Evolutionary conservation across 2,797 vertebrate species (phyloP), one percentile per base, ranked within the genome.

Genomic region (Sebastes baramenuke): DNA sequence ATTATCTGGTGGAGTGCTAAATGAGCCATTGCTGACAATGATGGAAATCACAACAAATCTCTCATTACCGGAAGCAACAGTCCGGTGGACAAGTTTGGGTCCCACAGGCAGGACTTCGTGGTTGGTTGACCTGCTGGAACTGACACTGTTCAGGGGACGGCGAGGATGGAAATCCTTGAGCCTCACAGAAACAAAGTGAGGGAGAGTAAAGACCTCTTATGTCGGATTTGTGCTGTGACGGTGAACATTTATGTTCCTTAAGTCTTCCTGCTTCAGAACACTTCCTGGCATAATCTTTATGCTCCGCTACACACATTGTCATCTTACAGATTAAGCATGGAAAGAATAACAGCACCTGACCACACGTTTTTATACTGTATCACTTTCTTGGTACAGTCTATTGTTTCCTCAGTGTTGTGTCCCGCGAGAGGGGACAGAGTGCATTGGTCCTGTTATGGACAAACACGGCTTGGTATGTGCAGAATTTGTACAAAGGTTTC

Each of bases 1-100:
- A 68, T 87, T 89, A 84, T 87, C 75, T 82, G 73, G 65, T 8
- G 20, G 4, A 49, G 60, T 52, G 69, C 60, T 76, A 79, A 87
- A 90, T 84, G 82, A 86, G 69, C 80, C 87, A 60, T 77, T 42
- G 77, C 65, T 78, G 87, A 90, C 78, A 83, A 87, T 87, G 76
- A 90, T 85, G 85, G 42, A 77, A 91, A 89, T 89, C 86, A 66
- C 68, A 86, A 82, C 81, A 88, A 88, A 86, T 86, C 82, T 90
- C 75, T 91, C 77, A 75, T 92, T 90, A 86, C 70, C 83, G 86
- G 90, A 87, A 82, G 85, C 59, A 75, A 46, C 85, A 81, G 86
- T 80, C 71, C 77, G 32, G 27, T 52, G 60, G 78, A 74, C 42
- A 42, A 38, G 77, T 55, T 68, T 55, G 42, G 75, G 76, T 81